Base-by-base conservation (phyloP, 2,113 vertebrate species). In the Thamnaconus septentrionalis region DNA sequence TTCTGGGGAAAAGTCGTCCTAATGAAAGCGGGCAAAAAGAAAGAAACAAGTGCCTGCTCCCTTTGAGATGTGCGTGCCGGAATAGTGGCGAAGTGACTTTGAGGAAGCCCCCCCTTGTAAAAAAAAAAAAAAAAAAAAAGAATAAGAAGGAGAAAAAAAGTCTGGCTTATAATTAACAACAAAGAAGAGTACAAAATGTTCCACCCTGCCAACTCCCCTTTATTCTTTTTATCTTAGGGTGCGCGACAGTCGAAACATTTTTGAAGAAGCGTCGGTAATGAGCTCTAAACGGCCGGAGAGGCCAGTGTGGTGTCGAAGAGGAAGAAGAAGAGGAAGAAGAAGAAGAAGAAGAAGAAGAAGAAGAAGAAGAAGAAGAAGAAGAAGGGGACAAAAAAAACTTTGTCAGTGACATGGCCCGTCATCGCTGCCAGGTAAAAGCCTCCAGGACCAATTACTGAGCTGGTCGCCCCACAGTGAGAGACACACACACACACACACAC, bases 381-480 rank as follows among this genome's bases (percentile, higher is more conserved):
- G 18, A 31, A 31, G 18, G 18, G 18, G 18, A 31, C 18, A n/a
- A 47, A 52, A 50, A 69, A 63, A 68, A 71, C 45, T 6, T 46
- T 5, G 41, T 48, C 65, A 60, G 40, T 65, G 76, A 62, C 70
- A 64, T 62, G 63, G 56, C 41, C 59, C 72, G 79, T 55, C 57
- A 50, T 58, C 4, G 4, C 60, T 8, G 50, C 56, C 71, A 87
- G 85, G 79, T 88, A 83, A 74, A 85, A 80, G 71, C 82, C 76
- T 83, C 59, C 0, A 80, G 81, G 85, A 80, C 81, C 79, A 80
- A 90, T 86, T 88, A 86, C 69, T 69, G 62, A 70, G 66, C 61
- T 0, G 39, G 55, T 70, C 67, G 68, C 42, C 64, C 56, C 68
- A 58, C 64, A 79, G 66, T 46, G 56, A 59, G 44, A 79, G 65